Evolutionary conservation across 2,113 vertebrate species (phyloP).

Genomic region (Dicentrarchus labrax): DNA sequence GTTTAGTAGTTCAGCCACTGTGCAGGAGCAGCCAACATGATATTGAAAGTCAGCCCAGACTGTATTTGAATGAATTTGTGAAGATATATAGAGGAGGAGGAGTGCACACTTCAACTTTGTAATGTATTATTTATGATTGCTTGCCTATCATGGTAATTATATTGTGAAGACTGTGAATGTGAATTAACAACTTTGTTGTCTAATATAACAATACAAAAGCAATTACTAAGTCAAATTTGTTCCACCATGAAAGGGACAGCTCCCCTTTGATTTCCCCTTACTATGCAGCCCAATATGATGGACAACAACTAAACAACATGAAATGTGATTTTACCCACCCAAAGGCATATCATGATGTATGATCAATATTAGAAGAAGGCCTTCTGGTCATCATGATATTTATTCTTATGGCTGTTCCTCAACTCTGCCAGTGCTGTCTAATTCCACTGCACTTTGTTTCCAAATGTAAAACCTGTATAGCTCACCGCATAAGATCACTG

Average conservation of each 20-base stretch:
- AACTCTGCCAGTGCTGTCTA: not conserved
- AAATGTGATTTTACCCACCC: not conserved
- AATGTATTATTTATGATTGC: not conserved
- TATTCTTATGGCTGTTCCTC: not conserved
- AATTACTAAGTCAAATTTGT: not conserved
- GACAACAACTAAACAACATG: not conserved
- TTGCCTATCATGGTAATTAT: not conserved
- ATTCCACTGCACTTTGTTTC: not conserved
- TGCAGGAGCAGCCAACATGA: conserved; percentile 5
- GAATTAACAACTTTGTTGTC: not conserved
- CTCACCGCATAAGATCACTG: not conserved
- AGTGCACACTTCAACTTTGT: not conserved
- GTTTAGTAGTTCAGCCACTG: not conserved
- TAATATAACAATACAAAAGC: not conserved
- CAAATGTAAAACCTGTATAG: not conserved
- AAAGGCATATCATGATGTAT: not conserved
- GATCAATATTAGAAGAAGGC: not conserved
- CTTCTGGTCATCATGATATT: not conserved
- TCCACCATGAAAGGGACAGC: not conserved
- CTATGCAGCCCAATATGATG: not conserved
- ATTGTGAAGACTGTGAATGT: not conserved
- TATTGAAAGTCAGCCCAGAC: not conserved
- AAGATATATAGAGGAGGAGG: not conserved
- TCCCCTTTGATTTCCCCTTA: not conserved
- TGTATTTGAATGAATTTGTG: not conserved